A percentile compares a stretch with the other conserved stretches of the same genome.
Conservation (phyloP, 2,888 invertebrate species). For the Prosapia bicincta region DNA sequence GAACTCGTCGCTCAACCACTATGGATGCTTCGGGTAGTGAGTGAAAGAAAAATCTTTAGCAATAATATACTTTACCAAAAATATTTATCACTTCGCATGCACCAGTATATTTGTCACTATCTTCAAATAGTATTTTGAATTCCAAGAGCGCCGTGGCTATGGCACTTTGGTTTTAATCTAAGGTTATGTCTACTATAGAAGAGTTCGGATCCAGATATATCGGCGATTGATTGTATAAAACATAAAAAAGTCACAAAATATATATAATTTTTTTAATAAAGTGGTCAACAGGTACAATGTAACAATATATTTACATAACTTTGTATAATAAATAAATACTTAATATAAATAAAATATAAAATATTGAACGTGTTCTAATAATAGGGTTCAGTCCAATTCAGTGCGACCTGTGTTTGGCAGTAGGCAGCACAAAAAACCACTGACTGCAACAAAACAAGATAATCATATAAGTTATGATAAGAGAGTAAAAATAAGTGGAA, state of each 20-base stretch:
- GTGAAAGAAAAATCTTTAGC: too few species aligned
- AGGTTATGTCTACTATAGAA: too few species aligned
- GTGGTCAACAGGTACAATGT: background rate
- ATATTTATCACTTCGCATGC: too few species aligned
- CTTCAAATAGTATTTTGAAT: too few species aligned
- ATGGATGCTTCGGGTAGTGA: too few species aligned
- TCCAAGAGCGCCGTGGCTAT: too few species aligned
- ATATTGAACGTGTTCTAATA: too few species aligned
- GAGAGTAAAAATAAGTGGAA: background rate
- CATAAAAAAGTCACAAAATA: background rate
- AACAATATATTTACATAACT: background rate
- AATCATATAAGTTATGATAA: background rate
- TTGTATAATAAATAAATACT: background rate
- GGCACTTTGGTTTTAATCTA: too few species aligned
- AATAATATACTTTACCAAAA: too few species aligned
- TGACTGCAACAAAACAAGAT: conserved; percentile 54
- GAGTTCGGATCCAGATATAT: too few species aligned
- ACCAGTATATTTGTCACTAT: too few species aligned
- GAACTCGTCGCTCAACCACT: too few species aligned
- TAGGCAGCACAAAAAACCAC: conserved; percentile 69
- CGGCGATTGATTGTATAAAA: background rate
- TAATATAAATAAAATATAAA: background rate
- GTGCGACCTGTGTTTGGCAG: conserved; percentile 73
- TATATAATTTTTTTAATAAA: background rate
- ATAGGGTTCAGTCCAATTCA: conserved; percentile 56